These are phyloP conservation scores for Electrophaes corylata DNA, from an alignment of 2,888 invertebrate genomes.

Conservation along the genomic window DNA sequence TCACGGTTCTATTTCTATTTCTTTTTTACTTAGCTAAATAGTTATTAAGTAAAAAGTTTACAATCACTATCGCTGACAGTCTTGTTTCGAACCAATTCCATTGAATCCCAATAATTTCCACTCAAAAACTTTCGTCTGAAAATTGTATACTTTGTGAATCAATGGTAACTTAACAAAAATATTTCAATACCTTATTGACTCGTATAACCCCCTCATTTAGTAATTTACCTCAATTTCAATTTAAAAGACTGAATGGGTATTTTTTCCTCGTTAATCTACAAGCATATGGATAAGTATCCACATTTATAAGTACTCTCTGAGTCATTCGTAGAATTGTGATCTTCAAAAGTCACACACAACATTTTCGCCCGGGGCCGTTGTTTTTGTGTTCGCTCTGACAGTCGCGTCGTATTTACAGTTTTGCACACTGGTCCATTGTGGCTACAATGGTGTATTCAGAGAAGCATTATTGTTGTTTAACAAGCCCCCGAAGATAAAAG, in stretches of 20 bases:
- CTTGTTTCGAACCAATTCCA: not conserved
- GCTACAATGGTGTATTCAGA: slow-evolving; percentile 42
- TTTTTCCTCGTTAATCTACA: slow-evolving; percentile 19
- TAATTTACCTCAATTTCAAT: slow-evolving; percentile 42
- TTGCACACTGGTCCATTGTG: slow-evolving; percentile 39
- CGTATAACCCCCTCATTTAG: slow-evolving; percentile 26
- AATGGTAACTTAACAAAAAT: not conserved
- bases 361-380: slow-evolving; percentile 43
- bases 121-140: slow-evolving; percentile 5
- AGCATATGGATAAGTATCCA: slow-evolving; percentile 1
- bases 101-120: slow-evolving; percentile 10
- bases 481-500: slow-evolving; percentile 44
- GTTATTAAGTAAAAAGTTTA: too few species aligned
- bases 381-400: slow-evolving; percentile 56
- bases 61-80: not conserved
- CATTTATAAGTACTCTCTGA: slow-evolving; percentile 5
- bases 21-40: too few species aligned
- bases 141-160: slow-evolving; percentile 5
- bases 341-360: slow-evolving; percentile 28
- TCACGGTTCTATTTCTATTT: too few species aligned
- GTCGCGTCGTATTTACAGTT: slow-evolving; percentile 38
- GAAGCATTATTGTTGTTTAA: slow-evolving; percentile 48
- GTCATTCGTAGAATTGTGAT: slow-evolving; percentile 28
- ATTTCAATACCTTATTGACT: slow-evolving; percentile 38
- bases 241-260: slow-evolving; percentile 28